Evolutionary conservation across 2,888 invertebrate species (phyloP), one percentile per base, ranked within the genome.

Genomic region (Rugalucina vietnamica): DNA sequence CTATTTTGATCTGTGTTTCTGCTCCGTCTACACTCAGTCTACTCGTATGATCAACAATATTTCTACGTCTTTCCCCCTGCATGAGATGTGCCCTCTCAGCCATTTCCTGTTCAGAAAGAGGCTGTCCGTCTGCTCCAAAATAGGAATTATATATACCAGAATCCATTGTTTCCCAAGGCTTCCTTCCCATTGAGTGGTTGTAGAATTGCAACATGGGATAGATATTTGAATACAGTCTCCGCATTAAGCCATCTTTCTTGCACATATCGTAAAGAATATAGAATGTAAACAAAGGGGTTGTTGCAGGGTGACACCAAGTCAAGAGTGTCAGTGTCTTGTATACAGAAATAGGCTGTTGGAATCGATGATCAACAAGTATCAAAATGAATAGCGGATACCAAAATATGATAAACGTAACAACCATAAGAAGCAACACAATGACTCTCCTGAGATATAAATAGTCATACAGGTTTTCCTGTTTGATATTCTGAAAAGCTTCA

Each of bases 371-470:
- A 27, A 94, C 88, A 86, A 98, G 95, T 1, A 98, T 98, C 90
- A 98, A 97, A 90, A 98, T 96, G 95, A 98, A 98, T 87, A 98
- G 95, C 21, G 98, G 98, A 86, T 98, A 98, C 98, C 98, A 98
- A 95, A 98, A 98, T 76, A 98, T 96, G 65, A 98, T 96, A 95
- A 98, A 98, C 18, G 92, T 89, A 12, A 90, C 82, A 3, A 93
- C 93, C 90, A 94, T 91, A 10, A 86, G 78, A 60, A 93, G 87
- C 72, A 92, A 88, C n/a, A 92, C 86, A 12, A 87, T 83, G 24
- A 92, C 90, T 29, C 92, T 83, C 8, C 92, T 75, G 49, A 92
- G 84, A 79, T 92, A 91, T 50, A 90, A 84, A 49, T 90, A 84
- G 27, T 89, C 87, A 74, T 90, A 84, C 32, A 88, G 78, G 50